These are phyloP conservation scores for Leguminivora glycinivorella DNA, from an alignment of 1,140 invertebrate genomes.

Conservation along the genomic window DNA sequence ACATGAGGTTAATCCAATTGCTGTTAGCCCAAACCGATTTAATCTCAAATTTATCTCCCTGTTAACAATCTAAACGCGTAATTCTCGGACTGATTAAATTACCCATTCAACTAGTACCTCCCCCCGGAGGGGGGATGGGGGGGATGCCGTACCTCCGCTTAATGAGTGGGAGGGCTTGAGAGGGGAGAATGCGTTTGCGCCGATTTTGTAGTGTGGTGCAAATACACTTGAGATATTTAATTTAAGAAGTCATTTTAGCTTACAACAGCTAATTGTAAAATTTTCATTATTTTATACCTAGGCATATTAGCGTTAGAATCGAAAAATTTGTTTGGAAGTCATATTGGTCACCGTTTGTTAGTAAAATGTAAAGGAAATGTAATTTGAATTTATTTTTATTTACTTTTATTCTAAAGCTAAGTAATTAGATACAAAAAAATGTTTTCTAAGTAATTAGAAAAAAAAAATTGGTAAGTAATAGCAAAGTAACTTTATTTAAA, in stretches of 20 bases:
- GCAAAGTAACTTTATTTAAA: not conserved
- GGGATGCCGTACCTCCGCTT: constrained; percentile 52
- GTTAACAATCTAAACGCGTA: constrained; percentile 35
- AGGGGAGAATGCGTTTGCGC: constrained; percentile 48
- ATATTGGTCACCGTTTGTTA: too few species aligned
- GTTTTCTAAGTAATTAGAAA: too few species aligned
- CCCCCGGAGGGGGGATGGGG: constrained; percentile 43
- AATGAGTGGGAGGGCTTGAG: constrained; percentile 63
- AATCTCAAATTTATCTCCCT: constrained; percentile 15
- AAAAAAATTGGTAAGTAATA: too few species aligned
- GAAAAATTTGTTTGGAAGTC: too few species aligned
- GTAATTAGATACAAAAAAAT: too few species aligned
- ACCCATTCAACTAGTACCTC: constrained; percentile 33
- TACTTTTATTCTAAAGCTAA: too few species aligned
- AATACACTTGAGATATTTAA: too few species aligned
- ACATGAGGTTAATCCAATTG: not conserved
- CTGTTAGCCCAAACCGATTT: not conserved
- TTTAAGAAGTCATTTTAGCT: too few species aligned
- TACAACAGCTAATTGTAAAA: too few species aligned
- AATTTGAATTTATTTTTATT: too few species aligned
- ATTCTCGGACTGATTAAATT: constrained; percentile 39
- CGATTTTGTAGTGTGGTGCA: constrained; percentile 31
- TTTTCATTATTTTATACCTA: too few species aligned
- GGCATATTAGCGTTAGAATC: too few species aligned
- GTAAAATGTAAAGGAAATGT: not conserved